phyloP scores from a whole-genome alignment of 2,113 vertebrate species.

The Baryphthengus martii region DNA sequence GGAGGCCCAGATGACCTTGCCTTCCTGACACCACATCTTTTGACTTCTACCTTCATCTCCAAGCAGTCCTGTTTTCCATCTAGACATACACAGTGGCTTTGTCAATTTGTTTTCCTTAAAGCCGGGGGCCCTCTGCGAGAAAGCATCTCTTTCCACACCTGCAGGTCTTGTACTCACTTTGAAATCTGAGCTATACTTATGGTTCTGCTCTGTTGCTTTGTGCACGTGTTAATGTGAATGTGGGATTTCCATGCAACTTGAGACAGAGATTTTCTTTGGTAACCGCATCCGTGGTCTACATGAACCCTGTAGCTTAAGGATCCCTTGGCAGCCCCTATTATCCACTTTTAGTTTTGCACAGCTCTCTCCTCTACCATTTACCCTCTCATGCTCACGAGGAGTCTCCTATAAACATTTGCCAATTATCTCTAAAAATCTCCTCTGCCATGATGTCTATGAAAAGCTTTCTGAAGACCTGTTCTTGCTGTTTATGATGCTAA shows the following conservation, averaged over 20 bases:
- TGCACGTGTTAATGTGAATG: neutral
- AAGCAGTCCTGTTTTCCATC: neutral
- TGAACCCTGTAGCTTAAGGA: neutral
- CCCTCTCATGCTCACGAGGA: rapidly evolving
- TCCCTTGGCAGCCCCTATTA: neutral
- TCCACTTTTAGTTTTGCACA: neutral
- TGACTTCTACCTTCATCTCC: neutral
- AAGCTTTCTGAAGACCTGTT: neutral
- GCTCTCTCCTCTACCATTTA: neutral
- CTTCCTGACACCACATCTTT: neutral
- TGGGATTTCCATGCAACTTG: neutral
- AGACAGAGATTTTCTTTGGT: neutral
- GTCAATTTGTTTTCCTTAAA: neutral
- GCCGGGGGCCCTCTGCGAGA: neutral
- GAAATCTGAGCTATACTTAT: neutral
- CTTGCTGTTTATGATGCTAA: neutral
- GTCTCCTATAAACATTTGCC: neutral
- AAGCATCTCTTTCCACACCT: neutral
- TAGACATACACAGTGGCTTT: neutral
- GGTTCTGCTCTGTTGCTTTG: neutral
- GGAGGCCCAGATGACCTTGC: neutral
- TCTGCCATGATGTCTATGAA: neutral
- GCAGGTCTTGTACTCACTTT: neutral
- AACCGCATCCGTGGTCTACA: neutral
- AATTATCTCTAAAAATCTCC: neutral